Base-by-base conservation (phyloP, 2,888 invertebrate species). In the Dorcus hopei region DNA sequence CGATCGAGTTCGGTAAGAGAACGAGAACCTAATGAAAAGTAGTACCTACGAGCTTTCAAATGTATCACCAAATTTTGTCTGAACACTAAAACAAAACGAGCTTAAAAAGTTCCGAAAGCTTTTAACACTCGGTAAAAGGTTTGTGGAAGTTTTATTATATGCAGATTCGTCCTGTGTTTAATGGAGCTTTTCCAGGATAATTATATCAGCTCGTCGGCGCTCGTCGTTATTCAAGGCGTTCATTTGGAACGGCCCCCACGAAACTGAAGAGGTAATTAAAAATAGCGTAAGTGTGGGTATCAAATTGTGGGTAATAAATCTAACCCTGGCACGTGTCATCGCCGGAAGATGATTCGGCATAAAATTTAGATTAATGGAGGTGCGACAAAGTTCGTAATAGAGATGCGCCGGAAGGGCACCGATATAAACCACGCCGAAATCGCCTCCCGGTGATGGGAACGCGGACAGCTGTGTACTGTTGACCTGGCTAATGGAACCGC, bases 301-400 rank as follows among this genome's bases (percentile, higher is more conserved):
- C 26, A 33, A 33, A 33, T 33, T 54, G 8, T 23, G 23, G 38
- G 53, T 49, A 57, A 57, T 57, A 57, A 57, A 57, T 57, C 49
- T 47, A 57, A 33, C 40, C 45, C 52, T 38, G 48, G 19, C 47
- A 52, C 48, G 50, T 90, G 87, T 72, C 94, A 91, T 80, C 86
- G 85, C 74, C 83, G 58, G 26, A 55, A 64, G 68, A 71, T 71
- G 74, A 74, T 65, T 70, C 65, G 63, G 71, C 73, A 72, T 70
- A 72, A 74, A 74, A 68, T 64, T 64, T 68, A 69, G 70, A 73
- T 74, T 73, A 74, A 74, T 74, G 73, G 69, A 70, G 65, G 67
- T 71, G 70, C 61, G 62, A 61, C 61, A 58, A 60, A 55, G 41
- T 70, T 71, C 71, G 69, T 66, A 71, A 73, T 72, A 70, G 71